These are phyloP conservation scores for Psilopsiagon aurifrons DNA, from an alignment of 2,113 vertebrate species.

Conservation along the genomic window DNA sequence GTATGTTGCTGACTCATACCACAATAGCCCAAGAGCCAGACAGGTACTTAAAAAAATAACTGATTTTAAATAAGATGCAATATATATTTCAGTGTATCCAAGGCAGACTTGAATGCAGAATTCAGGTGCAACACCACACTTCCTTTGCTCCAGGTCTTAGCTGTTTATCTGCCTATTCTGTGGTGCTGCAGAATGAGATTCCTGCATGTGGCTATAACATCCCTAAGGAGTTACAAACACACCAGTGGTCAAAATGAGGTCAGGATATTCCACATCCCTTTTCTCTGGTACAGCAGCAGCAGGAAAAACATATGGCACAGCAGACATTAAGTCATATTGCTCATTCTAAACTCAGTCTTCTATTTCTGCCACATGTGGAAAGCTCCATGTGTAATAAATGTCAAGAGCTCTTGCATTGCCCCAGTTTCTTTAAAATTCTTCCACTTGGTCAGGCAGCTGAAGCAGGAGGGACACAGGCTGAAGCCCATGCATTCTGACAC, in stretches of 20 bases:
- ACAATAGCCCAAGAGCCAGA: not conserved
- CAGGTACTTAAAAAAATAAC: not conserved
- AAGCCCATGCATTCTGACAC: not conserved
- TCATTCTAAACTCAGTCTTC: conserved; percentile 45
- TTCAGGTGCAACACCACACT: not conserved
- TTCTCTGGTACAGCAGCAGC: conserved; percentile 33
- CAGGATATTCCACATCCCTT: conserved; percentile 19
- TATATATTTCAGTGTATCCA: not conserved
- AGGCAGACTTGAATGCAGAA: not conserved
- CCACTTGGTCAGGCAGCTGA: not conserved
- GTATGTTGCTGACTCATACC: not conserved
- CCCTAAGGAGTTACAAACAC: conserved; percentile 30
- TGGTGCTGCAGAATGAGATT: not conserved
- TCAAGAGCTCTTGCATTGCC: not conserved
- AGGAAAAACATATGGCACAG: conserved; percentile 60
- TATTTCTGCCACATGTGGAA: conserved; percentile 44
- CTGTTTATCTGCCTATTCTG: not conserved
- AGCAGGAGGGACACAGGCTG: not conserved
- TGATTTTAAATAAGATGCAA: not conserved
- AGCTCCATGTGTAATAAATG: conserved; percentile 31
- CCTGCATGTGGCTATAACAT: not conserved
- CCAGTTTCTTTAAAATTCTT: not conserved
- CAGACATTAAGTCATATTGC: conserved; percentile 61
- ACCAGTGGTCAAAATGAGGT: conserved; percentile 9
- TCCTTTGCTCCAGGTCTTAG: not conserved